Evolutionary conservation across 2,888 invertebrate species (phyloP).

Genomic region (Augiades crinisus): DNA sequence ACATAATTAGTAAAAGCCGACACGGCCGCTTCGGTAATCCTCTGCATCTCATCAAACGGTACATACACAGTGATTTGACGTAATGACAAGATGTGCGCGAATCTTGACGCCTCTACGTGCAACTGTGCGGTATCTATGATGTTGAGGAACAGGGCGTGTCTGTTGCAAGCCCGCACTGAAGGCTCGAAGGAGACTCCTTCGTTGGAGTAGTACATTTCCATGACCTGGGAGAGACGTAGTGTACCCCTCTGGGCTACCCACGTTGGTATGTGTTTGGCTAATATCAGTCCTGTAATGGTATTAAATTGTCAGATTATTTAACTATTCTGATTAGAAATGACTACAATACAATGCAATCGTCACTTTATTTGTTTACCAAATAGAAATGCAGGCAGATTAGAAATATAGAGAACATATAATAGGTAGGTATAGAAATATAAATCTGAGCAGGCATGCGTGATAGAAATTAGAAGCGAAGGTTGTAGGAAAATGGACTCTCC

Average conservation of each 20-base stretch:
- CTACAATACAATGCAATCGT: too few relatives aligned
- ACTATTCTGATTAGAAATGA: too few relatives aligned
- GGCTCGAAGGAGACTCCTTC: constrained; percentile 81
- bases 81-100: constrained; percentile 65
- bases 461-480: too few relatives aligned
- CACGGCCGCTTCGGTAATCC: constrained; percentile 69
- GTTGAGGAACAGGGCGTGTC: constrained; percentile 66
- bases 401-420: too few relatives aligned
- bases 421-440: too few relatives aligned
- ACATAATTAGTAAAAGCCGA: constrained; percentile 73
- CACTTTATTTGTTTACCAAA: too few relatives aligned
- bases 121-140: constrained; percentile 61
- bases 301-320: neutral
- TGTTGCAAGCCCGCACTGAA: constrained; percentile 80
- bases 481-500: too few relatives aligned
- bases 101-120: constrained; percentile 61
- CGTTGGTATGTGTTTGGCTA: constrained; percentile 70
- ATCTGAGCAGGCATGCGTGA: too few relatives aligned
- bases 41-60: constrained; percentile 65
- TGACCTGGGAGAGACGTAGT: constrained; percentile 81
- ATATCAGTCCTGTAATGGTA: constrained; percentile 72
- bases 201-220: constrained; percentile 86
- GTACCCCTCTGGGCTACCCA: constrained; percentile 77
- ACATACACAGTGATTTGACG: constrained; percentile 67
- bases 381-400: too few relatives aligned